Evolutionary conservation across 2,113 vertebrate genomes (phyloP).

Genomic region (Oncorhynchus masou): DNA sequence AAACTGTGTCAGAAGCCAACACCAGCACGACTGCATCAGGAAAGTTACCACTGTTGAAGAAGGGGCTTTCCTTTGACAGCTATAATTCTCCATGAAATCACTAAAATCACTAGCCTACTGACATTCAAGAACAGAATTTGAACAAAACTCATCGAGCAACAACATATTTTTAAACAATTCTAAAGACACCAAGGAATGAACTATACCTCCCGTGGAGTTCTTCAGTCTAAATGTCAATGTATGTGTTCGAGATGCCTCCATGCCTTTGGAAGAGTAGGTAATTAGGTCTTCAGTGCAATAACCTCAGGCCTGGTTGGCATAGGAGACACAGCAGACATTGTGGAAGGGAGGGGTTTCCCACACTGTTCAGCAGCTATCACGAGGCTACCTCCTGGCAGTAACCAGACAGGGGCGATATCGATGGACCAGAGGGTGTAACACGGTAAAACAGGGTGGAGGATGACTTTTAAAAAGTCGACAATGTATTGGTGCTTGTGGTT

Average conservation of each 20-base stretch:
- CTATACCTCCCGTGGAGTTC: constrained; percentile 20
- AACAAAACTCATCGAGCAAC: too few relatives aligned
- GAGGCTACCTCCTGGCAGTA: neutral
- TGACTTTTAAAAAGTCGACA: too few relatives aligned
- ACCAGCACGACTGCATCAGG: constrained; percentile 39
- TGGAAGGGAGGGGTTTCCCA: constrained; percentile 25
- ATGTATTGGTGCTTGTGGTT: too few relatives aligned
- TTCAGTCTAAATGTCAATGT: neutral
- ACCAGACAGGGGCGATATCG: constrained; percentile 22
- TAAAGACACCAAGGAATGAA: neutral
- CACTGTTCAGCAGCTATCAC: constrained; percentile 24
- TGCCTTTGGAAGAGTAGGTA: neutral
- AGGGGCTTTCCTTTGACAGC: constrained; percentile 67
- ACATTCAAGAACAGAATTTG: neutral
- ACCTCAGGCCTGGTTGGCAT: too few relatives aligned
- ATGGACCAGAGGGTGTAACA: neutral
- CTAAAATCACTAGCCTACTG: too few relatives aligned
- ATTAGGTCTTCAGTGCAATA: neutral
- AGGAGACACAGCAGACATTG: neutral
- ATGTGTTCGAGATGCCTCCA: neutral
- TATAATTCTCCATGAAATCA: constrained; percentile 25
- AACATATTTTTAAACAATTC: too few relatives aligned
- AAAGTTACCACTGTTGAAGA: constrained; percentile 49
- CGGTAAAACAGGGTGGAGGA: neutral
- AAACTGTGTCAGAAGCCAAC: neutral